Evolutionary conservation across 2,888 invertebrate species (phyloP).

Genomic region (Cenopis cana): DNA sequence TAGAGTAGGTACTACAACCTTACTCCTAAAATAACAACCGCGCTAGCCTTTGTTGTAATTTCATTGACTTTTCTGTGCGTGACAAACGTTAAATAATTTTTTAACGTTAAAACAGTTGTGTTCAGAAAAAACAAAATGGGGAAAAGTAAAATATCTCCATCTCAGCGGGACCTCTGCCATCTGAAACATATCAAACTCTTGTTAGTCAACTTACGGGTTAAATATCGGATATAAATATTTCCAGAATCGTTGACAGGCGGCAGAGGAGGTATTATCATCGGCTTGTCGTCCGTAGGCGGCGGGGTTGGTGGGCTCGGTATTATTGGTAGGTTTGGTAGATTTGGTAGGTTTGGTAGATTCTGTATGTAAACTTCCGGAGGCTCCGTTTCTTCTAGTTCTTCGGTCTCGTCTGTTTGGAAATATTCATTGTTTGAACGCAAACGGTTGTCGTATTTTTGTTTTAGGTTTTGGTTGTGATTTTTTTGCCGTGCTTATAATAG

Average conservation of each 20-base stretch:
- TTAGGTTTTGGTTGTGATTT: conserved; percentile 39
- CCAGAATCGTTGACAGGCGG: conserved; percentile 69
- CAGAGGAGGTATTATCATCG: conserved; percentile 53
- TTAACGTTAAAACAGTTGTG: conserved; percentile 29
- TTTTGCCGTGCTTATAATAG: conserved; percentile 22
- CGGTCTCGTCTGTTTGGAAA: conserved; percentile 73
- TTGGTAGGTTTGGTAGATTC: conserved; percentile 43
- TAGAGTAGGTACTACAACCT: too few relatives aligned
- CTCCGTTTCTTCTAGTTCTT: conserved; percentile 70
- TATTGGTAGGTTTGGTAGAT: conserved; percentile 29
- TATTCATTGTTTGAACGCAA: conserved; percentile 59
- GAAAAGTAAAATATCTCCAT: not conserved
- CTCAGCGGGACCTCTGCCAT: conserved; percentile 13
- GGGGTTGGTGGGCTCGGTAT: conserved; percentile 32
- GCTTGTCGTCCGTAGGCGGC: conserved; percentile 57
- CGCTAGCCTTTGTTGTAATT: too few relatives aligned
- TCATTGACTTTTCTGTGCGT: too few relatives aligned
- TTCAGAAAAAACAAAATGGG: conserved; percentile 15
- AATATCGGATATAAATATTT: conserved; percentile 74
- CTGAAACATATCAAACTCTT: conserved; percentile 68
- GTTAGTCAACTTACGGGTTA: conserved; percentile 74
- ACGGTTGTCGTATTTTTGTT: conserved; percentile 80
- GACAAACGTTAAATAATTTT: too few relatives aligned
- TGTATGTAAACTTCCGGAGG: conserved; percentile 52
- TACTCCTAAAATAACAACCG: too few relatives aligned